Conservation (phyloP, 1,140 invertebrate genomes). For the Acromyrmex charruanus region DNA sequence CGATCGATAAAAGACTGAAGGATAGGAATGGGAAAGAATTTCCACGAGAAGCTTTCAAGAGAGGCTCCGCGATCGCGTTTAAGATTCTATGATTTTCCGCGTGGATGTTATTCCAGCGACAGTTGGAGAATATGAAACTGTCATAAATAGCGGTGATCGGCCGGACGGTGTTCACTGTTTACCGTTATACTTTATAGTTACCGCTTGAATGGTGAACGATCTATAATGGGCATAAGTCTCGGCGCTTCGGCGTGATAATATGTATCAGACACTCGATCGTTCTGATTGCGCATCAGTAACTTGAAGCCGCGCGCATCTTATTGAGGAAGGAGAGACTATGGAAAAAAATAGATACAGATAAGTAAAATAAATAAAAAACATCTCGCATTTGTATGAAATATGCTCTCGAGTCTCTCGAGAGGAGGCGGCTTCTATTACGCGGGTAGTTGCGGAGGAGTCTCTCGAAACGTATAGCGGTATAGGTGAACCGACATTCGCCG, state of each 20-base stretch:
- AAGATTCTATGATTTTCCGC: background rate
- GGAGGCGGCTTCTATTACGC: background rate
- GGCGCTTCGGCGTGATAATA: no score
- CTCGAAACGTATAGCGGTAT: constrained; percentile 30
- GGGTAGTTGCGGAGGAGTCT: background rate
- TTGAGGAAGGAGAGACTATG: background rate
- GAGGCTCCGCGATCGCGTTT: background rate
- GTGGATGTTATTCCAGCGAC: constrained; percentile 13
- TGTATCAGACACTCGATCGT: constrained; percentile 13
- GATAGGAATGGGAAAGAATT: background rate
- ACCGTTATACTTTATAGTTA: constrained; percentile 26
- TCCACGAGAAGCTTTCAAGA: background rate
- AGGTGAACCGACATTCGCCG: constrained; percentile 4
- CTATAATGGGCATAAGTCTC: background rate
- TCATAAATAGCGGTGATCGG: constrained; percentile 51
- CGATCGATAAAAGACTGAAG: background rate
- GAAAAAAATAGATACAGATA: background rate
- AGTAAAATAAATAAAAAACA: background rate
- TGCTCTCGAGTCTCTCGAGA: background rate
- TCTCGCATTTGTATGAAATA: background rate
- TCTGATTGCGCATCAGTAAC: background rate
- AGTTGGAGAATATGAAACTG: background rate
- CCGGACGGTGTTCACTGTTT: background rate
- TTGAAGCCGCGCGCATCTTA: background rate
- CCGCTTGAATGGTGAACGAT: constrained; percentile 33